phyloP scores from a whole-genome alignment of 2,113 vertebrate species.

The Jaculus jaculus region DNA sequence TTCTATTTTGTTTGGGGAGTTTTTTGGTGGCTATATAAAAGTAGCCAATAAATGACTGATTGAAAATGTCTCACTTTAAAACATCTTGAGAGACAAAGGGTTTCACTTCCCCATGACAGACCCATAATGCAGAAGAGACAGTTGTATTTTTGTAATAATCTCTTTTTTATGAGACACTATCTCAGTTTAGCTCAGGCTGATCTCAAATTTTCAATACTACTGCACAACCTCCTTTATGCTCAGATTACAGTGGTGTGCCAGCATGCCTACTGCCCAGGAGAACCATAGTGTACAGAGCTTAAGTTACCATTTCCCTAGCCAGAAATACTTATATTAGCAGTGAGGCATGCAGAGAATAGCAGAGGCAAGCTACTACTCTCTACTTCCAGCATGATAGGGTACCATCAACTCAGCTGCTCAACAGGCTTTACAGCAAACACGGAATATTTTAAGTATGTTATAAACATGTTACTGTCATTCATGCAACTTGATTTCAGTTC shows the following conservation, averaged over 20 bases:
- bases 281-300: background rate
- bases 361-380: background rate
- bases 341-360: background rate
- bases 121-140: background rate
- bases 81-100: background rate
- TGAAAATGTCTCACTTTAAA: background rate
- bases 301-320: background rate
- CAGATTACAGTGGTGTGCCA: background rate
- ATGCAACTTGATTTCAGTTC: constrained; percentile 42
- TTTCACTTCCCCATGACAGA: constrained; percentile 35
- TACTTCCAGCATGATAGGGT: background rate
- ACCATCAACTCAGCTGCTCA: background rate
- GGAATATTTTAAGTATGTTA: constrained; percentile 63
- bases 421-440: constrained; percentile 67
- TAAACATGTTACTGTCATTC: constrained; percentile 47
- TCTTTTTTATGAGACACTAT: background rate
- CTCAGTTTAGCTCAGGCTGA: background rate
- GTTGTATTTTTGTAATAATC: background rate
- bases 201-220: background rate
- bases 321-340: background rate
- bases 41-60: constrained; percentile 48
- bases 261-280: background rate
- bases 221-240: background rate
- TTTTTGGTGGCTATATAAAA: constrained; percentile 59
- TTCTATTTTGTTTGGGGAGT: background rate